Conservation (phyloP, 2,797 vertebrate species). For the Microctenopoma steveboyesi region DNA sequence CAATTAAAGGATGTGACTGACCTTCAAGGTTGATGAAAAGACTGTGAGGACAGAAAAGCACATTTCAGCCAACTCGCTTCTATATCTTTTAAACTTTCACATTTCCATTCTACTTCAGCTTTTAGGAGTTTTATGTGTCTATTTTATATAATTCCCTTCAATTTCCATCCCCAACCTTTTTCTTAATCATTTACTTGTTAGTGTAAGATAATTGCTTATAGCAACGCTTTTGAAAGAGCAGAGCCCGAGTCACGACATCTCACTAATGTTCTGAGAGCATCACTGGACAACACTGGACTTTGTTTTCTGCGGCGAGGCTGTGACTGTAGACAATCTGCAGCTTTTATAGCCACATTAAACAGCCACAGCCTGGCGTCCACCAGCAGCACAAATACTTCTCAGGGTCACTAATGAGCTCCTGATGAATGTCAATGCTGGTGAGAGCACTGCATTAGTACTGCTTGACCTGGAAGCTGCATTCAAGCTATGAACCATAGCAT, state of each 20-base stretch:
- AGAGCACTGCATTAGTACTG: constrained; percentile 32
- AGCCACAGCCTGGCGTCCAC: constrained; percentile 18
- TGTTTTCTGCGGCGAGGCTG: not conserved
- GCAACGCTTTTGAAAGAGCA: constrained; percentile 33
- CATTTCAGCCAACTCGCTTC: no score
- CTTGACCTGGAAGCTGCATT: constrained; percentile 39
- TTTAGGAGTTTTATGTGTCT: no score
- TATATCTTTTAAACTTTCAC: no score
- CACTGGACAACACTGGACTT: constrained; percentile 6
- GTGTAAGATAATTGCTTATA: constrained; percentile 37
- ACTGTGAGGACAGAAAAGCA: no score
- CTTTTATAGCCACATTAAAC: constrained; percentile 29
- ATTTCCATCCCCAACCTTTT: not conserved
- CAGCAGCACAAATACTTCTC: constrained; percentile 16
- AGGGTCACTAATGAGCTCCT: constrained; percentile 30
- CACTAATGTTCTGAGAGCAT: constrained; percentile 12
- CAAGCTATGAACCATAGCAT: constrained; percentile 28
- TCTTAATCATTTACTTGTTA: constrained; percentile 15
- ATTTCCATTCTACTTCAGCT: no score
- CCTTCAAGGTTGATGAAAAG: no score
- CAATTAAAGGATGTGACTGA: no score
- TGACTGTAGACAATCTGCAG: constrained; percentile 19
- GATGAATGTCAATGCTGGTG: constrained; percentile 29
- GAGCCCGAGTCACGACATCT: constrained; percentile 18
- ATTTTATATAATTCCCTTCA: no score